phyloP scores from a whole-genome alignment of 92 coral and sea anemone species.

The Epizoanthus fatuus region DNA sequence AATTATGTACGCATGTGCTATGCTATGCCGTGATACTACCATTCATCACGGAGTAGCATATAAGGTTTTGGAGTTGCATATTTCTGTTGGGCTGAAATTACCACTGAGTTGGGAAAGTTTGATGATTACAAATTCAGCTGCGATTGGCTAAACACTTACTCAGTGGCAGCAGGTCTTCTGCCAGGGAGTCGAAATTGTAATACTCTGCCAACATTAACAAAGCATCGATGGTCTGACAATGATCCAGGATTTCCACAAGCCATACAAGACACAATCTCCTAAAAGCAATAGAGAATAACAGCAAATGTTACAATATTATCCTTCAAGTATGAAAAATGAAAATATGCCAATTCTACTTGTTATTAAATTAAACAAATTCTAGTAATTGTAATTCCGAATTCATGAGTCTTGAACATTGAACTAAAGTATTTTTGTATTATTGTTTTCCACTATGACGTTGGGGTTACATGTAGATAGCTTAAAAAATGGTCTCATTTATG shows the following conservation, averaged over 20 bases:
- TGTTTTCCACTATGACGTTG: too few relatives aligned
- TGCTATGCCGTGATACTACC: too few relatives aligned
- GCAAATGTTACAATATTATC: background rate
- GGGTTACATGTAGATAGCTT: too few relatives aligned
- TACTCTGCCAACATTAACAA: conserved; percentile 55
- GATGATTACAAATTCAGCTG: background rate
- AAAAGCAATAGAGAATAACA: conserved; percentile 9
- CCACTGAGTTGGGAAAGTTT: background rate
- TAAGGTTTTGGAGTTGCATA: too few relatives aligned
- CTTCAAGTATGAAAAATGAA: background rate
- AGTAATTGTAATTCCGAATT: too few relatives aligned
- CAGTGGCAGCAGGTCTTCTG: conserved; percentile 85
- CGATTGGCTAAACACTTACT: conserved; percentile 67
- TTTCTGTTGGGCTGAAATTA: background rate
- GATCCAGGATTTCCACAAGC: conserved; percentile 87
- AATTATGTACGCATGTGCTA: too few relatives aligned
- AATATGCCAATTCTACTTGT: background rate
- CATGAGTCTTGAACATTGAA: too few relatives aligned
- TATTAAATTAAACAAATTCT: background rate
- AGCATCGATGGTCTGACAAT: conserved; percentile 57
- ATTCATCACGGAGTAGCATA: too few relatives aligned
- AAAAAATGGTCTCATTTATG: too few relatives aligned
- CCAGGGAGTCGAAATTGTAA: conserved; percentile 81
- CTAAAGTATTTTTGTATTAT: too few relatives aligned
- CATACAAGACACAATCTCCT: conserved; percentile 92